phyloP scores from a whole-genome alignment of 2,797 vertebrate genomes.

The Vireo griseus region DNA sequence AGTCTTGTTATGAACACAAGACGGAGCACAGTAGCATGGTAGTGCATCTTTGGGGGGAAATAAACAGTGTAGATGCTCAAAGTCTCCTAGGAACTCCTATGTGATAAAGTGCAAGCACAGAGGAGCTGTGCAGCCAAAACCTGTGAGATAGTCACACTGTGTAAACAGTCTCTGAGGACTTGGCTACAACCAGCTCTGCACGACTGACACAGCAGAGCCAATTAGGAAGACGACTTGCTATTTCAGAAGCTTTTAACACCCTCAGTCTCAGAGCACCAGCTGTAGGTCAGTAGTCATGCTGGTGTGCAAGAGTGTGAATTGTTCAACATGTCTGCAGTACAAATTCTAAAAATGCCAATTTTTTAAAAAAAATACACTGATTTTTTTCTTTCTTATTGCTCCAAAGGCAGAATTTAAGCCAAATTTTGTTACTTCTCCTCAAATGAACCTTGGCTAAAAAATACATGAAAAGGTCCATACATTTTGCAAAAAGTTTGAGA shows the following conservation, averaged over 20 bases:
- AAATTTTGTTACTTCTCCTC: neutral
- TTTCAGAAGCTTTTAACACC: slow-evolving; percentile 32
- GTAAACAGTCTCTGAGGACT: neutral
- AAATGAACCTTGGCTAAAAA: neutral
- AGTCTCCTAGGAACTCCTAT: neutral
- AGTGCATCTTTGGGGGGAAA: neutral
- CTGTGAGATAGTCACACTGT: neutral
- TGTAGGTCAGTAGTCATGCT: neutral
- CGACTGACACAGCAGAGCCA: neutral
- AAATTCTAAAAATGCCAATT: neutral
- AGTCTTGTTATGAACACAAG: neutral
- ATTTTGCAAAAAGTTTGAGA: neutral
- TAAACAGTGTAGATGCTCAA: neutral
- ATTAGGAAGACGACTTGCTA: neutral
- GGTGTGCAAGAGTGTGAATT: neutral
- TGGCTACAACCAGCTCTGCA: neutral
- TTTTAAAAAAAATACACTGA: neutral
- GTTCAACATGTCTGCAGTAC: neutral
- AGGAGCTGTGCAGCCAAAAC: neutral
- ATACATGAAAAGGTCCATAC: accelerated
- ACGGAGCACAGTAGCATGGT: neutral
- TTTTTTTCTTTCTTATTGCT: neutral
- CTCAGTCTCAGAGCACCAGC: neutral
- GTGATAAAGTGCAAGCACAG: neutral
- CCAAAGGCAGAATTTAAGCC: neutral